Evolutionary conservation across 2,888 invertebrate species (phyloP).

Genomic region (Andrena fulva): DNA sequence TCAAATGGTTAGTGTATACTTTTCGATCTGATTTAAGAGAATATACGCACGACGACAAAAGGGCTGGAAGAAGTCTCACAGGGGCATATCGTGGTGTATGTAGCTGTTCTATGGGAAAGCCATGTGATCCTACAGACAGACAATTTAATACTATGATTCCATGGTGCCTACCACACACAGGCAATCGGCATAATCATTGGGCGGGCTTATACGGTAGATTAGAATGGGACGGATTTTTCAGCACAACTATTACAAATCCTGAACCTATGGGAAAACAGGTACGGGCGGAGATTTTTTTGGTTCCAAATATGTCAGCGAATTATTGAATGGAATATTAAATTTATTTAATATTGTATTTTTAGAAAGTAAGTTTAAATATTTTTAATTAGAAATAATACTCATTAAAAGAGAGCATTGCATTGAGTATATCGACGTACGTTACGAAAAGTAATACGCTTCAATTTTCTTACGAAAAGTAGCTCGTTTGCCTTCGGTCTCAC

Average conservation of each 20-base stretch:
- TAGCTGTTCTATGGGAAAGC: conserved; percentile 88
- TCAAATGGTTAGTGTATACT: background rate
- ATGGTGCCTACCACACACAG: conserved; percentile 95
- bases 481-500: too few species aligned
- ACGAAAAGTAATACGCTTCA: too few species aligned
- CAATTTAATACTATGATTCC: conserved; percentile 94
- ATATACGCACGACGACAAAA: conserved; percentile 86
- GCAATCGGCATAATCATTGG: conserved; percentile 94
- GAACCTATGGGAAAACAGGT: conserved; percentile 96
- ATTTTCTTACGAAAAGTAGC: too few species aligned
- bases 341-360: too few species aligned
- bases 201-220: conserved; percentile 93
- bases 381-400: too few species aligned
- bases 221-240: conserved; percentile 94
- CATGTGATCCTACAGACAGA: conserved; percentile 90
- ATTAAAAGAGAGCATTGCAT: too few species aligned
- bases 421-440: too few species aligned
- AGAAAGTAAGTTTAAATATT: too few species aligned
- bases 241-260: conserved; percentile 94
- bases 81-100: conserved; percentile 90
- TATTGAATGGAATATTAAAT: too few species aligned
- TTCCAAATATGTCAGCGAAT: too few species aligned
- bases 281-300: conserved; percentile 16
- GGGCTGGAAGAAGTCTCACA: conserved; percentile 85
- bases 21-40: conserved; percentile 78